Evolutionary conservation across 2,888 invertebrate genomes (phyloP), one percentile per base, ranked within the genome.

Genomic region (Sminthurinus aureus): DNA sequence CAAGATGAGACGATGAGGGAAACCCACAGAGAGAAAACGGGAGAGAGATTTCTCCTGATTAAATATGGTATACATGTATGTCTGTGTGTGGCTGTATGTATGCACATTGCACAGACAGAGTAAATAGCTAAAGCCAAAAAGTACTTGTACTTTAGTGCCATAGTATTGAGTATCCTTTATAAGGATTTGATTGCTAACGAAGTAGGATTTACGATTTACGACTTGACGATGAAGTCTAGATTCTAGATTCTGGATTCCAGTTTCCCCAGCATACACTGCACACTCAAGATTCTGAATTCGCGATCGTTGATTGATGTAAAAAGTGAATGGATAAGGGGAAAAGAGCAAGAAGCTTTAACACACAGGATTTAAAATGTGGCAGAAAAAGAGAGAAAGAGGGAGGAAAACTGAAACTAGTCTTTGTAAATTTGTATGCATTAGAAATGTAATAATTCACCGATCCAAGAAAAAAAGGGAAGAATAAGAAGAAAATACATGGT

Each of bases 401-500:
- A 71, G 58, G 58, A 58, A 58, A 58, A 58, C 38, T 38, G 71
- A 26, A 71, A 26, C 22, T 22, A 26, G 22, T 9, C 24, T 71
- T 71, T 76, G 24, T 52, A 76, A n/a, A 76, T 76, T 76, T 76
- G 76, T 76, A 58, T 76, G 76, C 76, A 76, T 76, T 76, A 76
- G 76, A 24, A 76, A 76, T 76, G 76, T 22, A 58, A 76, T 76
- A 76, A 76, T 76, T 76, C 51, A 58, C 52, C n/a, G 50, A 76
- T 38, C 38, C 38, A 38, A 38, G 3, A 38, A 38, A 38, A 38
- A 38, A 38, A 38, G 38, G 3, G 6, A 38, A 38, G 38, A 38
- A 38, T 38, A 38, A 4, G 6, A 38, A 38, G 6, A 38, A 38
- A 38, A 38, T 38, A 6, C 38, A 38, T 38, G n/a, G n/a, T 38